A percentile compares a stretch with the other conserved stretches of the same genome.
Conservation (phyloP, 2,113 vertebrate genomes). For the Phocoena sinus region DNA sequence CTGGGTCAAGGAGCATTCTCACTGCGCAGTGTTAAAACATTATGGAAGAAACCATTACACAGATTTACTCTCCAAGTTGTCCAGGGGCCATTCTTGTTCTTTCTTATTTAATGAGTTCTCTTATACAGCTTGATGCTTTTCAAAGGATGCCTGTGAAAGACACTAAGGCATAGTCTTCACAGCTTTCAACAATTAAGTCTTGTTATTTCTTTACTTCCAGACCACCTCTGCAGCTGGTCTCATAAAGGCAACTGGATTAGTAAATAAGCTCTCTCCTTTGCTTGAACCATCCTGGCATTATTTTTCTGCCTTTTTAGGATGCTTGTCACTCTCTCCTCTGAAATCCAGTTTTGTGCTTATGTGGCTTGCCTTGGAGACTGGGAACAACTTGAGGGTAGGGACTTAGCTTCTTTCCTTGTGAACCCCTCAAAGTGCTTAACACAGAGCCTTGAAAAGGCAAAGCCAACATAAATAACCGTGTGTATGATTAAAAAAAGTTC, state of each 20-base stretch:
- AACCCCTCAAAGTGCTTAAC: neutral
- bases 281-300: neutral
- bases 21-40: neutral
- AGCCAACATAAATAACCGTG: neutral
- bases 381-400: neutral
- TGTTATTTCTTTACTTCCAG: neutral
- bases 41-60: neutral
- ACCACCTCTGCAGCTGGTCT: neutral
- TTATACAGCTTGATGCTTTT: neutral
- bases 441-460: neutral
- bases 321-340: neutral
- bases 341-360: neutral
- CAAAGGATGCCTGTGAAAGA: neutral
- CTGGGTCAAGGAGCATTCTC: neutral
- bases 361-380: neutral
- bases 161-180: neutral
- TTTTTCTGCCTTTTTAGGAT: neutral
- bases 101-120: constrained; percentile 6
- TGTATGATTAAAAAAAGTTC: neutral
- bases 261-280: neutral
- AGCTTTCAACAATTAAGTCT: neutral
- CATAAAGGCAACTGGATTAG: neutral
- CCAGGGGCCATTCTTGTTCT: neutral
- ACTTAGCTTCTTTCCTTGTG: neutral
- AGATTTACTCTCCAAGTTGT: neutral